A percentile compares a stretch with the other conserved stretches of the same genome.
These are phyloP conservation scores for Apamea crenata DNA, from an alignment of 2,888 invertebrate species.

Conservation along the genomic window DNA sequence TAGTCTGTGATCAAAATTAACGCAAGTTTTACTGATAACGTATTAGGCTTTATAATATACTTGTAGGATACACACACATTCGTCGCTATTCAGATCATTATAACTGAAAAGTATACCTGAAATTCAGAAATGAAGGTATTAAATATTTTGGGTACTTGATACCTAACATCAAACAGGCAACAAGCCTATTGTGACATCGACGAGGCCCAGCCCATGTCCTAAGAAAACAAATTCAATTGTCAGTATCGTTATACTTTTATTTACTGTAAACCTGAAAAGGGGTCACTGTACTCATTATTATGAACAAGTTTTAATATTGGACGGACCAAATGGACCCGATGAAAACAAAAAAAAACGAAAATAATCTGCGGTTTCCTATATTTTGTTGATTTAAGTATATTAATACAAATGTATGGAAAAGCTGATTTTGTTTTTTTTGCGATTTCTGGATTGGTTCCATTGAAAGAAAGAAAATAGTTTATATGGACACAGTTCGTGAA, in stretches of 20 bases:
- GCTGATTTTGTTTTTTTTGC: not conserved
- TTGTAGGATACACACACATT: not conserved
- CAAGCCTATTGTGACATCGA: not conserved
- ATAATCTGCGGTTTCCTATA: not conserved
- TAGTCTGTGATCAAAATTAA: not conserved
- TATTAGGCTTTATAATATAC: not conserved
- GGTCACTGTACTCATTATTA: not conserved
- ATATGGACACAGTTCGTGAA: too few relatives aligned
- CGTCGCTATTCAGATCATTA: not conserved
- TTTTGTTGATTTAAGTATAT: not conserved
- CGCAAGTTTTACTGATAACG: too few relatives aligned
- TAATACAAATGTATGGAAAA: not conserved
- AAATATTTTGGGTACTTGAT: not conserved
- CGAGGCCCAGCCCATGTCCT: fast-evolving
- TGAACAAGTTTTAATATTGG: not conserved
- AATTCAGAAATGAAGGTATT: not conserved
- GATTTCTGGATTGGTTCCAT: not conserved
- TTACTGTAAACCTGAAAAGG: not conserved
- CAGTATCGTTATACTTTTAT: not conserved
- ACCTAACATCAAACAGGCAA: not conserved
- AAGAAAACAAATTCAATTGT: not conserved
- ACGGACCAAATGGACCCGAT: too few relatives aligned
- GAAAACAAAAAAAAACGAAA: not conserved
- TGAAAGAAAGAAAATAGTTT: too few relatives aligned
- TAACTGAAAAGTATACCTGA: not conserved